phyloP scores from a whole-genome alignment of 2,797 vertebrate species.

The Lutjanus argentimaculatus region DNA sequence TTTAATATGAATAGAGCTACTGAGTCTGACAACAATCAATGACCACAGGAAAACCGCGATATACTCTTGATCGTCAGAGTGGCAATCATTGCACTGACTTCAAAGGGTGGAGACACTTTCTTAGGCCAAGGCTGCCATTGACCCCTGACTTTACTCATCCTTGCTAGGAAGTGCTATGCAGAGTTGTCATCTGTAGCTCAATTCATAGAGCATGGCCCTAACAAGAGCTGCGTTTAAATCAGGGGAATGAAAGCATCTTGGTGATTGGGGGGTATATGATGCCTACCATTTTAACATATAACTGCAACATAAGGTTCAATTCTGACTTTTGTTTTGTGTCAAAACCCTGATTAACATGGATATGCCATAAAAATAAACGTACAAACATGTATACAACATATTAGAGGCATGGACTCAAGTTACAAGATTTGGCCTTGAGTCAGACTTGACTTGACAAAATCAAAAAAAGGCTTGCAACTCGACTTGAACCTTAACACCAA shows the following conservation, averaged over 20 bases:
- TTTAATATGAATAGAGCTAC: constrained; percentile 63
- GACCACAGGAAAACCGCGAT: constrained; percentile 29
- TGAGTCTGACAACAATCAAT: constrained; percentile 40
- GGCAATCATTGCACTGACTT: constrained; percentile 21
- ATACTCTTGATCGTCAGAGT: constrained; percentile 12
- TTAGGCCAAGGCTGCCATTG: constrained; percentile 13
- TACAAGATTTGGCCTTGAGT: no score
- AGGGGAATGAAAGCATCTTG: not conserved
- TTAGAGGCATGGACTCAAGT: no score
- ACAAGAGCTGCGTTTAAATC: not conserved
- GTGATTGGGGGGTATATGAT: not conserved
- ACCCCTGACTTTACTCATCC: constrained; percentile 13
- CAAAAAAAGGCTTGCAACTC: no score
- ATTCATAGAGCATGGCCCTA: not conserved
- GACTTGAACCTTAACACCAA: no score
- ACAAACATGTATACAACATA: not conserved
- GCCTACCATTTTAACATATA: not conserved
- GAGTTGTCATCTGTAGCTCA: constrained; percentile 10
- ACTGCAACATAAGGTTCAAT: not conserved
- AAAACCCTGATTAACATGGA: not conserved
- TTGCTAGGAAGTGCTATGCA: not conserved
- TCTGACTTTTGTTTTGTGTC: not conserved
- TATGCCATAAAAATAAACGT: not conserved
- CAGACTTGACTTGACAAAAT: no score
- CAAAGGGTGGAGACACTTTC: constrained; percentile 27